Conservation (phyloP, 2,888 invertebrate species). For the Operophtera brumata region DNA sequence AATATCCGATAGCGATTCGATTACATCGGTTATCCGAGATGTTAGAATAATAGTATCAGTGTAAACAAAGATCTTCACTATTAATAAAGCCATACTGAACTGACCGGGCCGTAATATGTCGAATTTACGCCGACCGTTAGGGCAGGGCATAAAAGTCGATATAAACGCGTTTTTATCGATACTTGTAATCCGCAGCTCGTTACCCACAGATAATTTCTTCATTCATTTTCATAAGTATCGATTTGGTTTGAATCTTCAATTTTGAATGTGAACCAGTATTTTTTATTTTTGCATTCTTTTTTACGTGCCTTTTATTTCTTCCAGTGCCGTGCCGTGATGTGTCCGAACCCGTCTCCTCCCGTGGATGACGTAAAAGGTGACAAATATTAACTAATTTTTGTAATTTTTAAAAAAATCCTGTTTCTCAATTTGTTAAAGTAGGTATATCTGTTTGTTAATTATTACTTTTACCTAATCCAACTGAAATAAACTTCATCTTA, state of each 20-base stretch:
- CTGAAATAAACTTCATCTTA: too few relatives aligned
- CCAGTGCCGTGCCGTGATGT: too few relatives aligned
- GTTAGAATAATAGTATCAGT: constrained; percentile 45
- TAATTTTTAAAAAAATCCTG: too few relatives aligned
- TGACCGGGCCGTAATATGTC: constrained; percentile 53
- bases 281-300: not conserved
- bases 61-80: constrained; percentile 57
- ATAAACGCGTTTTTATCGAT: constrained; percentile 68
- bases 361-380: too few relatives aligned
- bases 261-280: constrained; percentile 50
- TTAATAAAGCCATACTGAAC: constrained; percentile 62
- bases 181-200: constrained; percentile 58
- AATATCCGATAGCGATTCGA: constrained; percentile 41
- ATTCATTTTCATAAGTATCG: constrained; percentile 62
- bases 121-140: constrained; percentile 67
- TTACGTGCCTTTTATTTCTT: too few relatives aligned
- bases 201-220: constrained; percentile 66
- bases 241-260: constrained; percentile 21
- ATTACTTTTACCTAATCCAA: too few relatives aligned
- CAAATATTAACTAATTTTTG: too few relatives aligned
- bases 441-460: too few relatives aligned
- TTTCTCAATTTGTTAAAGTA: too few relatives aligned
- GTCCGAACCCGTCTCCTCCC: too few relatives aligned
- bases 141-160: constrained; percentile 62
- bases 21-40: constrained; percentile 51